phyloP scores from a whole-genome alignment of 2,113 vertebrate species.

The Passer montanus region DNA sequence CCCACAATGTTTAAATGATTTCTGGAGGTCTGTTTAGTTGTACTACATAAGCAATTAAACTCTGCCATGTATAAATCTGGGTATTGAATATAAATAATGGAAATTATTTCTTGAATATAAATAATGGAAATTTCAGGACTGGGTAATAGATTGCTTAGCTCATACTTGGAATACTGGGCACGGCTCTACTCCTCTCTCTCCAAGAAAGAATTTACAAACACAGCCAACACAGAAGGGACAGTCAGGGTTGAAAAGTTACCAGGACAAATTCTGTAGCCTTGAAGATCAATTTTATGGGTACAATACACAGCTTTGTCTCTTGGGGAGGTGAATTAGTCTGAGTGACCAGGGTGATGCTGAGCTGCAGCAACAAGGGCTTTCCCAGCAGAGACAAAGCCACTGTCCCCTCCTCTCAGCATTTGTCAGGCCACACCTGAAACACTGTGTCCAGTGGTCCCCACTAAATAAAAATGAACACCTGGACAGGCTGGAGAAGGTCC shows the following conservation, averaged over 20 bases:
- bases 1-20: background rate
- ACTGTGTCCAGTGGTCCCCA: background rate
- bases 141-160: background rate
- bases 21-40: slow-evolving; percentile 8
- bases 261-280: background rate
- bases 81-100: slow-evolving; percentile 23
- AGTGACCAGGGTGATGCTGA: background rate
- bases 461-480: background rate
- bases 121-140: slow-evolving; percentile 33
- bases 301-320: background rate
- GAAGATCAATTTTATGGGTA: background rate
- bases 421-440: background rate
- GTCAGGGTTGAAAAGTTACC: background rate
- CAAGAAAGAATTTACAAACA: slow-evolving; percentile 11
- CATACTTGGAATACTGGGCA: slow-evolving; percentile 23
- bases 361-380: background rate
- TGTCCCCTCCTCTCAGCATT: background rate
- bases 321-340: background rate
- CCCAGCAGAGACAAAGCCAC: background rate
- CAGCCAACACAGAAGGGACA: background rate
- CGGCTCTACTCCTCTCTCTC: background rate
- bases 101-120: slow-evolving; percentile 44
- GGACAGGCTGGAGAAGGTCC: background rate
- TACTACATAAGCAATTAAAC: background rate
- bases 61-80: background rate